phyloP scores from a whole-genome alignment of 1,140 invertebrate genomes.

The Caenorhabditis brenneri region DNA sequence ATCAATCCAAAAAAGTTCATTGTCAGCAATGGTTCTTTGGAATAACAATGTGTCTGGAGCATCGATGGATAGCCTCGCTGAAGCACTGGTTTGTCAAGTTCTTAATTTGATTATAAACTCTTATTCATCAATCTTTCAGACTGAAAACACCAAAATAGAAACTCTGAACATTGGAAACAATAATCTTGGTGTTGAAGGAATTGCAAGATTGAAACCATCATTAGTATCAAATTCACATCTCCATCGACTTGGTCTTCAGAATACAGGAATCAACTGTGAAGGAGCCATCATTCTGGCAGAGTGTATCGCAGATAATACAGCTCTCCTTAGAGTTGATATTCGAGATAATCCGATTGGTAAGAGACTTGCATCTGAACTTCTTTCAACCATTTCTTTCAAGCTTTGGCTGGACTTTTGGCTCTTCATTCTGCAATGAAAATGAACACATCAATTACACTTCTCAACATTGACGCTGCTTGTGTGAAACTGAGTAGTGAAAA shows the following conservation, averaged over 20 bases:
- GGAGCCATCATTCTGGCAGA: conserved; percentile 57
- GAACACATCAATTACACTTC: conserved; percentile 56
- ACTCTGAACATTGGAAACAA: conserved; percentile 59
- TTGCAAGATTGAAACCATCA: conserved; percentile 49
- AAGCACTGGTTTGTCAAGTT: conserved; percentile 49
- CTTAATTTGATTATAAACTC: too few species aligned
- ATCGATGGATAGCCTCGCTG: conserved; percentile 49
- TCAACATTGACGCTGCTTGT: conserved; percentile 53
- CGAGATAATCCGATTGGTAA: conserved; percentile 58
- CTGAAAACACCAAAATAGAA: conserved; percentile 51
- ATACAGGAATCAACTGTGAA: conserved; percentile 57
- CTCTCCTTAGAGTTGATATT: conserved; percentile 53
- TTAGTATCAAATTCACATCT: conserved; percentile 48
- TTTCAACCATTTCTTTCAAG: not conserved
- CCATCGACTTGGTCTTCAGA: conserved; percentile 56
- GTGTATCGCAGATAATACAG: conserved; percentile 56
- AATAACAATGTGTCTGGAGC: conserved; percentile 55
- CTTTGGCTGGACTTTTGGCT: conserved; percentile 56
- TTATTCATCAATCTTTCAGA: conserved; percentile 24
- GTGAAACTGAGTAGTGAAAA: conserved; percentile 36
- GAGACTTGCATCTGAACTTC: not conserved
- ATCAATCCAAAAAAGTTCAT: conserved; percentile 34
- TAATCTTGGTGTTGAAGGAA: conserved; percentile 53
- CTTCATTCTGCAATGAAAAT: conserved; percentile 59
- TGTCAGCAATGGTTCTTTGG: conserved; percentile 57